Conservation (phyloP, 1,140 invertebrate species). For the Drosophila asahinai region DNA sequence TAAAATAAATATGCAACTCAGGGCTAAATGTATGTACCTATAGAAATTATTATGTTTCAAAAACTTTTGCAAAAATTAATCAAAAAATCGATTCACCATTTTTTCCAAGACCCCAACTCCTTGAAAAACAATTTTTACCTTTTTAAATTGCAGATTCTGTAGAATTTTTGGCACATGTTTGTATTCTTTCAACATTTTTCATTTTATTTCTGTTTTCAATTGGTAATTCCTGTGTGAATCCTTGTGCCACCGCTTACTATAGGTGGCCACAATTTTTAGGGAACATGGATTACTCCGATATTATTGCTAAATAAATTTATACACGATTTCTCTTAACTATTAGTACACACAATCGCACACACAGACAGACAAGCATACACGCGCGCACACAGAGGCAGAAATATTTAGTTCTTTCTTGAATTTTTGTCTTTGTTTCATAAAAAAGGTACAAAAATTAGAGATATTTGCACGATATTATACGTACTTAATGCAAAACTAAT, state of each 20-base stretch:
- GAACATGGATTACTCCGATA: constrained; percentile 24
- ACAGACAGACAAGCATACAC: constrained; percentile 7
- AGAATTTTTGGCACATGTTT: background rate
- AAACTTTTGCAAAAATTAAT: too few species aligned
- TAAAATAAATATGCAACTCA: too few species aligned
- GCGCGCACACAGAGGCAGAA: constrained; percentile 15
- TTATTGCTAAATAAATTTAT: constrained; percentile 23
- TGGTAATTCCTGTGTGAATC: constrained; percentile 18
- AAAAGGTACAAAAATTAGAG: constrained; percentile 42
- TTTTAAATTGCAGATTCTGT: too few species aligned
- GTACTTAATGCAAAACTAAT: constrained; percentile 42
- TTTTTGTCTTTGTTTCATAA: constrained; percentile 12
- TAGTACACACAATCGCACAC: constrained; percentile 32
- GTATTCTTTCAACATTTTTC: background rate
- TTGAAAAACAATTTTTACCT: too few species aligned
- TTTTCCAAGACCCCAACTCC: too few species aligned
- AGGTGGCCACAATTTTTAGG: background rate
- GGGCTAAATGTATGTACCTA: too few species aligned
- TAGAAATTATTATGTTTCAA: too few species aligned
- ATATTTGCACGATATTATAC: constrained; percentile 4
- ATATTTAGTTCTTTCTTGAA: constrained; percentile 8
- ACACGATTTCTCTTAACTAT: constrained; percentile 37
- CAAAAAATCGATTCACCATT: too few species aligned
- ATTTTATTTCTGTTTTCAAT: constrained; percentile 5
- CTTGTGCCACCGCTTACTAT: background rate